phyloP scores from a whole-genome alignment of 1,140 invertebrate genomes.

The Penaeus chinensis region DNA sequence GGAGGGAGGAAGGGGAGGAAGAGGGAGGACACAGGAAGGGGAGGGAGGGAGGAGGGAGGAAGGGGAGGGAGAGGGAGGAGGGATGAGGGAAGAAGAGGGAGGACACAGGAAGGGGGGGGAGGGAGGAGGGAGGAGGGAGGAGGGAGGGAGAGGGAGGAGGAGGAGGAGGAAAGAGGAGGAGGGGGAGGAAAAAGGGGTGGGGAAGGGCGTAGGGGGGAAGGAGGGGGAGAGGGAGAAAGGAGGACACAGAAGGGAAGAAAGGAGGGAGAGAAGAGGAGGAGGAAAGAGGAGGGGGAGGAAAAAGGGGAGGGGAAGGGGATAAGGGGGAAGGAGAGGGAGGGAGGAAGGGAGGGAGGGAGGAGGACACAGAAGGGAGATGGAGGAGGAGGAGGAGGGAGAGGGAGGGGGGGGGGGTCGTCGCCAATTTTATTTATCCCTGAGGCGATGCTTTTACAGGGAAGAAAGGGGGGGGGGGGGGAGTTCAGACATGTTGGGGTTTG shows the following conservation, averaged over 20 bases:
- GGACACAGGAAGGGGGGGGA: background rate
- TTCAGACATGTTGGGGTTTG: no score
- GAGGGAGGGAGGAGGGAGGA: background rate
- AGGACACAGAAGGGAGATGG: no score
- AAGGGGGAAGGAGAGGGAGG: no score
- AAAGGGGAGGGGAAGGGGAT: no score
- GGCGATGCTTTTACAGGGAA: no score
- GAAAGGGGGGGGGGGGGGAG: no score
- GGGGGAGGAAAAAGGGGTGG: background rate
- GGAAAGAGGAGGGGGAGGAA: background rate
- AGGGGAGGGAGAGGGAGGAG: background rate
- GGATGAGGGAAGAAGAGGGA: background rate
- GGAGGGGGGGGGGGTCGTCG: no score
- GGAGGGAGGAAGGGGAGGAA: background rate
- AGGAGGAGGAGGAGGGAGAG: no score
- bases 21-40: background rate
- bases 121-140: background rate
- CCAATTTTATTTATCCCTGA: no score
- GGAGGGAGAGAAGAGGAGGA: background rate
- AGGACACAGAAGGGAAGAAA: background rate
- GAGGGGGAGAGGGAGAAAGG: background rate
- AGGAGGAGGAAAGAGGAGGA: background rate
- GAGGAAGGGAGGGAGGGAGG: no score
- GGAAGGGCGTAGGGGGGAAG: background rate
- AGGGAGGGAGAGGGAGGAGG: background rate